Percentiles rank a stretch among this genome's conserved stretches.
These are phyloP conservation scores for Drosophila limbata DNA, from an alignment of 2,888 invertebrate species.

Conservation along the genomic window DNA sequence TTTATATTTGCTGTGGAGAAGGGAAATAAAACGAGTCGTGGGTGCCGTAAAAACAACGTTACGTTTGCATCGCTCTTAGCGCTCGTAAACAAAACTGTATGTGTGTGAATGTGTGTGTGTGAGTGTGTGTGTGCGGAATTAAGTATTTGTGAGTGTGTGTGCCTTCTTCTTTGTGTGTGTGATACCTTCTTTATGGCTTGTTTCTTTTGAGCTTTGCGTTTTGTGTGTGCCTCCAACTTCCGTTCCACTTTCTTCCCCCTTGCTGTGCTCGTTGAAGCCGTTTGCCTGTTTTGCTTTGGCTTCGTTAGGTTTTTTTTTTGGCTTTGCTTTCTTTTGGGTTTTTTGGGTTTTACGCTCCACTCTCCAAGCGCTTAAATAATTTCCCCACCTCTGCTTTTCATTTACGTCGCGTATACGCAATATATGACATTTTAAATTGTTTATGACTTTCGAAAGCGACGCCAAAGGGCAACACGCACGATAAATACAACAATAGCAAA, in stretches of 20 bases:
- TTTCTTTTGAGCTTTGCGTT: slow-evolving; percentile 63
- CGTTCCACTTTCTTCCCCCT: slow-evolving; percentile 28
- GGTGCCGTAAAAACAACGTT: slow-evolving; percentile 76
- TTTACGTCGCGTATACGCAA: slow-evolving; percentile 75
- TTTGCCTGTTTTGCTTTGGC: slow-evolving; percentile 9
- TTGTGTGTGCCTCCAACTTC: slow-evolving; percentile 51
- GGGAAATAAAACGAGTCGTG: slow-evolving; percentile 55
- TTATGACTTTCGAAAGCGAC: slow-evolving; percentile 65
- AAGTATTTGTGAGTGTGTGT: slow-evolving; percentile 22
- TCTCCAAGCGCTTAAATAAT: slow-evolving; percentile 49
- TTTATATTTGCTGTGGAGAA: slow-evolving; percentile 42
- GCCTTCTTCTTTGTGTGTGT: slow-evolving; percentile 35
- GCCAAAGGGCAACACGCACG: slow-evolving; percentile 46
- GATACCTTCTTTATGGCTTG: slow-evolving; percentile 70
- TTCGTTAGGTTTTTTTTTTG: slow-evolving; percentile 31
- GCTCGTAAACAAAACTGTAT: slow-evolving; percentile 67
- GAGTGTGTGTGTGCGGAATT: slow-evolving; percentile 22
- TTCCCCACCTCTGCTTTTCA: slow-evolving; percentile 61
- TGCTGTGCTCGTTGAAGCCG: slow-evolving; percentile 10
- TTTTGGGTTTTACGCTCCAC: slow-evolving; percentile 14
- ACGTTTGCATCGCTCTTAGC: slow-evolving; percentile 53
- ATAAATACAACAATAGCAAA: slow-evolving; percentile 47
- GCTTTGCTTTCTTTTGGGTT: slow-evolving; percentile 33
- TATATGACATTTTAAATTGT: slow-evolving; percentile 80
- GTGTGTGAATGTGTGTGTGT: slow-evolving; percentile 24